phyloP scores from a whole-genome alignment of 2,888 invertebrate species.

The Watsonalla cultraria region DNA sequence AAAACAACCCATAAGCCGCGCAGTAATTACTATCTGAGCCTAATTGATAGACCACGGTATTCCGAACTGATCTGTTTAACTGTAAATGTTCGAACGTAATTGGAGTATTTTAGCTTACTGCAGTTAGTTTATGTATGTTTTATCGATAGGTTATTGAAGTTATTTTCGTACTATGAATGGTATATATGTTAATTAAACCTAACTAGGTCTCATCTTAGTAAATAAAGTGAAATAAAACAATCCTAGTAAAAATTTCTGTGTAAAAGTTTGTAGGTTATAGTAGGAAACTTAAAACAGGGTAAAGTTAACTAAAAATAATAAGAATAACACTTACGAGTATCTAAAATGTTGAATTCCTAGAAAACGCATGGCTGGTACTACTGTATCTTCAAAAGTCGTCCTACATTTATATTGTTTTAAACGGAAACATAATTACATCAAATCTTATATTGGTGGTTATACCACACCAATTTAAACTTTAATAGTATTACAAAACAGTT shows the following conservation, averaged over 20 bases:
- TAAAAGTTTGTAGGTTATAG: too few relatives aligned
- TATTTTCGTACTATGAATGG: neutral
- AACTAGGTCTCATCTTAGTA: too few relatives aligned
- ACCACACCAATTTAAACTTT: neutral
- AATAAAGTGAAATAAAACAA: too few relatives aligned
- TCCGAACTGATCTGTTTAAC: conserved; percentile 43
- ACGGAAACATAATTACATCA: neutral
- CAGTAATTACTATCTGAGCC: conserved; percentile 50
- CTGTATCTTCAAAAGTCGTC: too few relatives aligned
- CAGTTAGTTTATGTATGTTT: too few relatives aligned
- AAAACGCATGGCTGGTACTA: too few relatives aligned
- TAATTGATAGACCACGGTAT: conserved; percentile 61
- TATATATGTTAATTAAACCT: too few relatives aligned
- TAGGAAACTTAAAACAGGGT: too few relatives aligned
- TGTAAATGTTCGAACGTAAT: conserved; percentile 14
- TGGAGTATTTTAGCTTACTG: neutral
- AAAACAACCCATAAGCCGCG: conserved; percentile 44
- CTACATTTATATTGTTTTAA: neutral
- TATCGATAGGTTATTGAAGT: neutral
- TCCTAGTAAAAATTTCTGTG: too few relatives aligned
- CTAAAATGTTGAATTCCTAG: too few relatives aligned
- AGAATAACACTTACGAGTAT: too few relatives aligned
- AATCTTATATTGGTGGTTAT: neutral
- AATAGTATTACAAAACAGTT: neutral
- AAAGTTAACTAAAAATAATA: too few relatives aligned